Conservation (phyloP, 2,888 invertebrate species). For the Caenorhabditis becei region DNA sequence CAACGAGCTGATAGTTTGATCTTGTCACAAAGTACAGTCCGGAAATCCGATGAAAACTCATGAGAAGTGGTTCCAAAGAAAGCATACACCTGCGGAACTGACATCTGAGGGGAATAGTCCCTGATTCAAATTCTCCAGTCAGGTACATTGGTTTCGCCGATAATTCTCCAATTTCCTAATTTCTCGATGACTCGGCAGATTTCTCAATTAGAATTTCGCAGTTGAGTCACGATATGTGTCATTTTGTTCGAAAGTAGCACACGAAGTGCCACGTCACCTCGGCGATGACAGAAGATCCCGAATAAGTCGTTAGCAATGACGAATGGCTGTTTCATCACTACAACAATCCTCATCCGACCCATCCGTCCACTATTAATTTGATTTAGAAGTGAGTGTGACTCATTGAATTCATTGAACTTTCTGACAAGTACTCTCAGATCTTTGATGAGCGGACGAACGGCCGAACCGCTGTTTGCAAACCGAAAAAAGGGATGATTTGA, state of each 20-base stretch:
- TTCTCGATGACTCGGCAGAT: too few relatives aligned
- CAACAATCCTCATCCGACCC: slow-evolving; percentile 7
- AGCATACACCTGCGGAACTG: too few relatives aligned
- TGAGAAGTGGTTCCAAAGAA: too few relatives aligned
- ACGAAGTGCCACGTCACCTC: neutral
- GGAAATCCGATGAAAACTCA: too few relatives aligned
- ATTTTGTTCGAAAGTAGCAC: neutral
- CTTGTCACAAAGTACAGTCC: neutral
- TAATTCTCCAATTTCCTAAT: too few relatives aligned
- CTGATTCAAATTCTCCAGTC: too few relatives aligned
- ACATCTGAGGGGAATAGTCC: too few relatives aligned
- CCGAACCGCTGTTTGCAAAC: slow-evolving; percentile 33
- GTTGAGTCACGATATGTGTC: too few relatives aligned
- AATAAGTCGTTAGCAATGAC: slow-evolving; percentile 47
- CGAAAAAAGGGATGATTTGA: slow-evolving; percentile 4
- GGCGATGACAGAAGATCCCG: slow-evolving; percentile 13
- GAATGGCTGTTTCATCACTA: slow-evolving; percentile 35
- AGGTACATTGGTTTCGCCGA: too few relatives aligned
- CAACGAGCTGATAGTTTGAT: slow-evolving; percentile 12
- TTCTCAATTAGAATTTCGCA: too few relatives aligned
- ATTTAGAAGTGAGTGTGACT: slow-evolving; percentile 39
- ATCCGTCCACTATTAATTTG: slow-evolving; percentile 21
- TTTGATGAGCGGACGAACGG: slow-evolving; percentile 31
- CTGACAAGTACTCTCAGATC: slow-evolving; percentile 32
- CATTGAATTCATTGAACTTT: slow-evolving; percentile 33